Percentiles rank a stretch among this genome's conserved stretches.
Evolutionary conservation across 2,113 vertebrate species (phyloP).

Genomic region (Trachemys scripta): DNA sequence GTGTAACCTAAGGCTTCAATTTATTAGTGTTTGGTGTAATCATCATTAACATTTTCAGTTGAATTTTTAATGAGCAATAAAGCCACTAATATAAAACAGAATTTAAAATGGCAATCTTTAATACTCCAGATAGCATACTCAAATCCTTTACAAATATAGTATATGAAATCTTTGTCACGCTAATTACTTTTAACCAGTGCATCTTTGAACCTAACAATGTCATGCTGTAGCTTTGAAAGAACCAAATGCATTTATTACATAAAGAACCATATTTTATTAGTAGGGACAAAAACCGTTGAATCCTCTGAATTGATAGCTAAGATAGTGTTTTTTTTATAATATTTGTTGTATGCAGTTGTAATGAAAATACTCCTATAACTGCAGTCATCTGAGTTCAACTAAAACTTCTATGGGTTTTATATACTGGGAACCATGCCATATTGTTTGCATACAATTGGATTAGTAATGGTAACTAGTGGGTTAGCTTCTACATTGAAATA

Average conservation of each 20-base stretch:
- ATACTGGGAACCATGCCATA: not conserved
- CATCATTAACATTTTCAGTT: slow-evolving; percentile 81
- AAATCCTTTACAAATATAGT: not conserved
- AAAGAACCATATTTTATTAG: not conserved
- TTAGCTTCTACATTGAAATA: not conserved
- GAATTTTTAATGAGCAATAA: slow-evolving; percentile 77
- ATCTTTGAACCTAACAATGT: not conserved
- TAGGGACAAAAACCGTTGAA: not conserved
- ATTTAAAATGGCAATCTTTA: slow-evolving; percentile 34
- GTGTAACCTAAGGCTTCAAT: slow-evolving; percentile 76
- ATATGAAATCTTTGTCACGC: not conserved
- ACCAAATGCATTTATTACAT: rapidly evolving
- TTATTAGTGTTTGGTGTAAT: slow-evolving; percentile 82
- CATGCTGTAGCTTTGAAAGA: not conserved
- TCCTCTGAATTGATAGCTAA: not conserved
- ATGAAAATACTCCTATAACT: not conserved
- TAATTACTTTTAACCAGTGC: not conserved
- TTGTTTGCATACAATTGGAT: rapidly evolving
- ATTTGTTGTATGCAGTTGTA: rapidly evolving
- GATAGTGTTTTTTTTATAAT: rapidly evolving
- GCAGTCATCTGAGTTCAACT: rapidly evolving
- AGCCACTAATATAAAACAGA: slow-evolving; percentile 42
- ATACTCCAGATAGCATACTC: slow-evolving; percentile 20
- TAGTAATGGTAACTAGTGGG: not conserved
- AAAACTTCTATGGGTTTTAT: rapidly evolving